Evolutionary conservation across 1,140 invertebrate species (phyloP).

Genomic region (Piezodorus guildinii): DNA sequence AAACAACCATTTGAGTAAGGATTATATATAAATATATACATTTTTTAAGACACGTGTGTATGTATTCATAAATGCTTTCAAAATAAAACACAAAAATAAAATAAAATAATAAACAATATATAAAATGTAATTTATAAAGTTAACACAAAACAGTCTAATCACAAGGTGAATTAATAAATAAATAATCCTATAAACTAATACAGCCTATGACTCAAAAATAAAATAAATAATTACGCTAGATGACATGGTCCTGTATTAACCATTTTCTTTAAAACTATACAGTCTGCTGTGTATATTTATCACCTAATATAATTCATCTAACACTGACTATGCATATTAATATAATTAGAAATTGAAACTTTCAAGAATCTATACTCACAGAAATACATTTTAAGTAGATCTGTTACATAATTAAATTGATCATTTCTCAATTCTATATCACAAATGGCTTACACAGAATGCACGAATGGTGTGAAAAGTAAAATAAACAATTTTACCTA

Average conservation of each 20-base stretch:
- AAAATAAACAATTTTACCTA: no score
- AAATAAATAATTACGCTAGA: neutral
- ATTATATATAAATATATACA: no score
- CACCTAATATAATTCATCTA: neutral
- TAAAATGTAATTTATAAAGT: no score
- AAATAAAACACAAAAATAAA: no score
- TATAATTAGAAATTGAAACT: neutral
- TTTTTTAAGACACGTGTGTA: no score
- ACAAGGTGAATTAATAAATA: constrained; percentile 8
- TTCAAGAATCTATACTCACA: neutral
- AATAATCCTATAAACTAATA: neutral
- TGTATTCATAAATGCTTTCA: no score
- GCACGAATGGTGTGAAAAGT: no score
- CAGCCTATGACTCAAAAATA: constrained; percentile 3
- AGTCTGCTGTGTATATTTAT: constrained; percentile 2
- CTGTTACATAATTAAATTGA: neutral
- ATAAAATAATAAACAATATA: no score
- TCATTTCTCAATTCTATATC: neutral
- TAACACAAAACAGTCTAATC: neutral
- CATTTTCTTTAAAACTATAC: constrained; percentile 7
- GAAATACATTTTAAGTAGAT: neutral
- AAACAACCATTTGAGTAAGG: no score
- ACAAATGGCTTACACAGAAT: no score
- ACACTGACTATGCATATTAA: neutral
- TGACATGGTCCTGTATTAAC: neutral